Base-by-base conservation (phyloP, 2,888 invertebrate genomes). In the Dioctria linearis region DNA sequence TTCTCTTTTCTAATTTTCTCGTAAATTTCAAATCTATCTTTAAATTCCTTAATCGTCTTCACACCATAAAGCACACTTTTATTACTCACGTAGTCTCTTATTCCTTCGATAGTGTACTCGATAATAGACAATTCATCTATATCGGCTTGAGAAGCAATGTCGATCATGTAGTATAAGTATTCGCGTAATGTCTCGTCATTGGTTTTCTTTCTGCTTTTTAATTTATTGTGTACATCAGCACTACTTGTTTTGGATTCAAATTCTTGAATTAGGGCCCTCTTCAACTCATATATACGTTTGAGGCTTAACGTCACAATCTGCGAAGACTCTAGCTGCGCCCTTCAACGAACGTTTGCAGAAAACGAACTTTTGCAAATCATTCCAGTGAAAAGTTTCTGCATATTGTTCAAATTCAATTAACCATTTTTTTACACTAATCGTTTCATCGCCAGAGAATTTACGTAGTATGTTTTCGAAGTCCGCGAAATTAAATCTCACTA, bases 401-500 rank as follows among this genome's bases (percentile, higher is more conserved):
- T 80, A 82, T 4, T 25, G 13, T 25, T 82, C 79, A 37, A 80
- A 82, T 46, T 80, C 78, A 4, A 63, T 57, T 0, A 82, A 49
- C 78, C 82, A 82, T 25, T 37, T 78, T 11, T 39, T 79, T 11
- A 66, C 61, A 61, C 42, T 49, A 3, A 51, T 13, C 3, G 67
- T 54, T 51, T 46, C 71, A n/a, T 51, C 66, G 13, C 67, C 73
- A 0, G 46, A 51, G 54, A 51, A 81, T 76, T 81, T 81, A 3
- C 81, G 63, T 4, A 76, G 9, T 4, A 79, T 11, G n/a, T 46
- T 39, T 42, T 79, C 80, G 5, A 82, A 76, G 66, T 82, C 78
- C n/a, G 71, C n/a, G 8, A 76, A 76, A 61, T 63, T 76, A 42
- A 75, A 8, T 59, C 57, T 75, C 5, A 11, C 40, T 6, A 6